Percentiles rank a stretch among this genome's conserved stretches.
These are phyloP conservation scores for Meloidogyne floridensis DNA, from an alignment of 1,140 invertebrate genomes.

Conservation along the genomic window DNA sequence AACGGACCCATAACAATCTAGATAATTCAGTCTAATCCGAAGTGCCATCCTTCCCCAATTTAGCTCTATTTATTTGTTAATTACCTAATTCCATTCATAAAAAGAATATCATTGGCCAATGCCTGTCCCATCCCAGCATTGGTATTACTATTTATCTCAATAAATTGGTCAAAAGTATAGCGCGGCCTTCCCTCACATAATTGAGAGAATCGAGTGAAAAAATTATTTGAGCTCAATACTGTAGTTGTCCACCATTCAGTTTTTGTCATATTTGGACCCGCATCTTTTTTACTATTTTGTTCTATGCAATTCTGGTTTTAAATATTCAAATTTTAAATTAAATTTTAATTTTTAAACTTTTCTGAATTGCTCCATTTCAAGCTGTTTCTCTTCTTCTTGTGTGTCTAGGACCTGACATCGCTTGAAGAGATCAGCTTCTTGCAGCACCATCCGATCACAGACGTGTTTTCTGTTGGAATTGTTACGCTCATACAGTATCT, in stretches of 20 bases:
- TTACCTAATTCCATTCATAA: slow-evolving; percentile 56
- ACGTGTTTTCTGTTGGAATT: slow-evolving; percentile 50
- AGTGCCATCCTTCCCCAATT: no score
- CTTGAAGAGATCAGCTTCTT: slow-evolving; percentile 56
- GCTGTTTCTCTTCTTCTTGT: slow-evolving; percentile 31
- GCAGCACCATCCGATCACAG: slow-evolving; percentile 47
- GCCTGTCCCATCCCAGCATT: slow-evolving; percentile 43
- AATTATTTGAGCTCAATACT: slow-evolving; percentile 12
- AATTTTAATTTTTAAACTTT: slow-evolving; percentile 16
- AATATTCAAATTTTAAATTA: not conserved
- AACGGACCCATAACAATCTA: no score
- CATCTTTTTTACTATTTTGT: slow-evolving; percentile 15
- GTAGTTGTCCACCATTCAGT: not conserved
- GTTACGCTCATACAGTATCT: slow-evolving; percentile 44
- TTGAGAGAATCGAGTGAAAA: slow-evolving; percentile 30
- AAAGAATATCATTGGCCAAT: slow-evolving; percentile 57
- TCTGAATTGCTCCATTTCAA: slow-evolving; percentile 27
- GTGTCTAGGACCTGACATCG: slow-evolving; percentile 57
- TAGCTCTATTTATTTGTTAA: no score
- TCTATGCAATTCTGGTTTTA: not conserved
- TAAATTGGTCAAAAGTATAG: slow-evolving; percentile 34
- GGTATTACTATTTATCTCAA: slow-evolving; percentile 23
- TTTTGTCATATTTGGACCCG: slow-evolving; percentile 13
- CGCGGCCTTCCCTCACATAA: slow-evolving; percentile 11
- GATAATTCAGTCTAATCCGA: no score